A percentile compares a stretch with the other conserved stretches of the same genome.
Evolutionary conservation across 2,888 invertebrate species (phyloP).

Genomic region (Eulithis prunata): DNA sequence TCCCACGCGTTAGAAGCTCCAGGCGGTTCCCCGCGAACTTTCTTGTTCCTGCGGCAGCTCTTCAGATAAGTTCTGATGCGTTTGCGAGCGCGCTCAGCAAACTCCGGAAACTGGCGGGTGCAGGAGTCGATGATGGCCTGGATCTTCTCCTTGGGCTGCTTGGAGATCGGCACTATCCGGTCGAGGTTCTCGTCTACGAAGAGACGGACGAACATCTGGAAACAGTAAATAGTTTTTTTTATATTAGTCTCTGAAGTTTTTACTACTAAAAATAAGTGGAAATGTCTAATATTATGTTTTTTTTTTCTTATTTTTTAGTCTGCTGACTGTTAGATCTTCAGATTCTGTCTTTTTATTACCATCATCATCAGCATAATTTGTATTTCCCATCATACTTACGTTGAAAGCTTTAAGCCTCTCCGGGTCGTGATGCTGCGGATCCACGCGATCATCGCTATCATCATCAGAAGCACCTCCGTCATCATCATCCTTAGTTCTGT

Average conservation of each 20-base stretch:
- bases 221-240: neutral
- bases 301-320: too few species aligned
- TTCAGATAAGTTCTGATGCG: constrained; percentile 97
- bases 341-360: too few species aligned
- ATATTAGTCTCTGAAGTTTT: too few species aligned
- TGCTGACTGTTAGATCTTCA: too few species aligned
- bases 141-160: constrained; percentile 98
- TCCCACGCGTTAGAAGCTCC: constrained; percentile 90
- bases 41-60: constrained; percentile 97
- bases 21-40: constrained; percentile 90
- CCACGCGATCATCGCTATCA: constrained; percentile 95
- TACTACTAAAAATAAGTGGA: too few species aligned
- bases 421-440: constrained; percentile 94
- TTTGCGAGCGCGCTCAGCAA: constrained; percentile 97
- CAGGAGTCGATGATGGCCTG: constrained; percentile 99
- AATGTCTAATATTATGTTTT: too few species aligned
- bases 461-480: constrained; percentile 88
- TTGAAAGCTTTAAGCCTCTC: constrained; percentile 98
- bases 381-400: constrained; percentile 83
- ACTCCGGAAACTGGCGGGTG: constrained; percentile 98
- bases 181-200: constrained; percentile 99
- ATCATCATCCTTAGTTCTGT: constrained; percentile 93
- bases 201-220: constrained; percentile 97
- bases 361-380: too few species aligned
- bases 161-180: constrained; percentile 97